Percentiles rank a stretch among this genome's conserved stretches.
phyloP scores from a whole-genome alignment of 1,140 invertebrate species.

The Chymomyza costata region DNA sequence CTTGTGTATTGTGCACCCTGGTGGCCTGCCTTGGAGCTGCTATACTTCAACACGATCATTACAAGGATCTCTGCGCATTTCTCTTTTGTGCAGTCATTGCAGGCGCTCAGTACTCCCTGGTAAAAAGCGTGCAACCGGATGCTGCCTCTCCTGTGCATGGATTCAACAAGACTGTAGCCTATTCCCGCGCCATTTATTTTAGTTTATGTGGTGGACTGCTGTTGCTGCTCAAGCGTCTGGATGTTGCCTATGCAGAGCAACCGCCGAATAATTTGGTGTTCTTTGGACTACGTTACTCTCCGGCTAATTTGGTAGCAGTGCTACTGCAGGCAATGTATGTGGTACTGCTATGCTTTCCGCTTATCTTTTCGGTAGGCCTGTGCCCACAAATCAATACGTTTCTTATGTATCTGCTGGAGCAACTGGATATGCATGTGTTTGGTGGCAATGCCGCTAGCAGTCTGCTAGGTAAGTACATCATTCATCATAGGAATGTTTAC shows the following conservation, averaged over 20 bases:
- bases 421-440: slow-evolving; percentile 97
- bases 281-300: slow-evolving; percentile 86
- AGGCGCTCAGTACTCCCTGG: slow-evolving; percentile 96
- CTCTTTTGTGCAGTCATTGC: slow-evolving; percentile 98
- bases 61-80: slow-evolving; percentile 94
- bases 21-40: slow-evolving; percentile 91
- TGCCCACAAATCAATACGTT: slow-evolving; percentile 99
- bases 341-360: slow-evolving; percentile 92
- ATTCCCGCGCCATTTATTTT: slow-evolving; percentile 96
- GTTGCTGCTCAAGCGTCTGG: slow-evolving; percentile 62
- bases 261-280: slow-evolving; percentile 73
- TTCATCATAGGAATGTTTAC: no score
- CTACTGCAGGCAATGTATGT: slow-evolving; percentile 85
- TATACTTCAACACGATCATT: slow-evolving; percentile 90
- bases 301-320: slow-evolving; percentile 81
- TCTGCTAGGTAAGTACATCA: slow-evolving; percentile 77
- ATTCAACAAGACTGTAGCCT: slow-evolving; percentile 96
- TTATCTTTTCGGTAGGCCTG: slow-evolving; percentile 94
- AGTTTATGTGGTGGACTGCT: slow-evolving; percentile 85
- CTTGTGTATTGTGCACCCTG: slow-evolving; percentile 88
- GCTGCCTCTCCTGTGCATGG: slow-evolving; percentile 98
- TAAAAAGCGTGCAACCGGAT: slow-evolving; percentile 99
- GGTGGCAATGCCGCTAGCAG: slow-evolving; percentile 97
- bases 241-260: slow-evolving; percentile 37
- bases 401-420: slow-evolving; percentile 95